Evolutionary conservation across 1,140 invertebrate species (phyloP), one percentile per base, ranked within the genome.

Genomic region (Magallana ariakensis): DNA sequence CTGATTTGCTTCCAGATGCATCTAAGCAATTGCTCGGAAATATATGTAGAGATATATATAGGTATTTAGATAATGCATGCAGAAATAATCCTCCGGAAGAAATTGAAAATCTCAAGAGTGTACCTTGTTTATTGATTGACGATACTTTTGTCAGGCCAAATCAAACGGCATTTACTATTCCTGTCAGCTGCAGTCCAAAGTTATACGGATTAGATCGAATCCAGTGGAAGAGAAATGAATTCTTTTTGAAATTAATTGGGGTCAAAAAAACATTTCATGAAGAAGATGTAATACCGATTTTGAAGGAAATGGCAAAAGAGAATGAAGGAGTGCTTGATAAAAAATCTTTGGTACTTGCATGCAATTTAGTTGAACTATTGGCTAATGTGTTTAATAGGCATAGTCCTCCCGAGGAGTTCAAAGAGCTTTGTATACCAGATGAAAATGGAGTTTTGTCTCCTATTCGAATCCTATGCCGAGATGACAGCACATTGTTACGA

Each of bases 191-290:
- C 55, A 26, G 57, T 13, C 91, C 91, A 80, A 83, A 89, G 58
- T 26, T 91, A 10, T 92, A 80, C 60, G 75, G 58, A 56, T 85
- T 92, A 90, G 60, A 87, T 85, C 26, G 66, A 13, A 75, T 75
- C 22, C 19, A 19, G 22, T 75, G 66, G 66, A 75, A 26, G 33
- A 75, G 22, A 19, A 75, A 75, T 26, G 33, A 19, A 13, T 13
- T 8, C 70, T 94, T 11, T 87, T 91, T 84, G 88, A 90, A 84
- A 82, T 87, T 10, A 83, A 88, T 33, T 91, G 89, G 90, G 80
- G 55, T 83, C 87, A 70, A 70, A 22, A 22, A 26, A 70, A 22
- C 19, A 70, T 70, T 70, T 19, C 19, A 70, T 19, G 26, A 11
- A 22, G 19, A 70, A 19, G 62, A 70, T 10, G 19, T 19, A 1